These are phyloP conservation scores for Pseudococcus longispinus DNA, from an alignment of 2,888 invertebrate species.

Conservation along the genomic window DNA sequence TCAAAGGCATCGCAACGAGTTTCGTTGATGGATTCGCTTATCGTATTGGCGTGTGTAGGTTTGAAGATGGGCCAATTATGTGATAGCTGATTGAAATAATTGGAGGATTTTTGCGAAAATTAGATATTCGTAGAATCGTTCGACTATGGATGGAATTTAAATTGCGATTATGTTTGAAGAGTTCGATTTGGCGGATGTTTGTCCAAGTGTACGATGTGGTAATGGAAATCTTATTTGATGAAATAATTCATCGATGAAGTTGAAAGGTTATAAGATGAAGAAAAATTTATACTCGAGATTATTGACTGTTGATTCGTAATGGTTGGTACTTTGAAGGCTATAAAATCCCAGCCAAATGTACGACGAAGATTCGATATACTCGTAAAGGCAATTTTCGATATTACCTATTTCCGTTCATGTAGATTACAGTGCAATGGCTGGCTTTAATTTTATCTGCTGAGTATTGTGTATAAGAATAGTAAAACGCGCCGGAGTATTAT, in stretches of 20 bases:
- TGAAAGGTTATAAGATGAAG: background rate
- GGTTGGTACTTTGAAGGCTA: background rate
- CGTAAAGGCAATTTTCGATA: background rate
- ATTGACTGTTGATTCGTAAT: background rate
- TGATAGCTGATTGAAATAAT: background rate
- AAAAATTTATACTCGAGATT: background rate
- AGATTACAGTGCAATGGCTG: background rate
- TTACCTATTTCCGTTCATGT: background rate
- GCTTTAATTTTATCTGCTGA: background rate
- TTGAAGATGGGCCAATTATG: background rate
- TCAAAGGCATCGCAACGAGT: background rate
- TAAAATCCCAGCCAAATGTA: background rate
- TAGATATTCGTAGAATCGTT: background rate
- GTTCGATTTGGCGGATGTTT: background rate
- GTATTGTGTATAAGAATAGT: background rate
- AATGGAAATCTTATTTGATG: too few species aligned
- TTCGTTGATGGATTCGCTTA: background rate
- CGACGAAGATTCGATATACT: background rate
- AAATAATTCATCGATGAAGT: background rate
- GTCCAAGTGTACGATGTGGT: background rate
- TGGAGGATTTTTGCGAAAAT: background rate
- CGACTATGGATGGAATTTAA: background rate
- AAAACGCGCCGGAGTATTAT: background rate
- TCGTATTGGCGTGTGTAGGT: background rate
- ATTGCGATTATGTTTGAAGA: background rate